phyloP scores from a whole-genome alignment of 2,797 vertebrate species.

The Urocyon cinereoargenteus region DNA sequence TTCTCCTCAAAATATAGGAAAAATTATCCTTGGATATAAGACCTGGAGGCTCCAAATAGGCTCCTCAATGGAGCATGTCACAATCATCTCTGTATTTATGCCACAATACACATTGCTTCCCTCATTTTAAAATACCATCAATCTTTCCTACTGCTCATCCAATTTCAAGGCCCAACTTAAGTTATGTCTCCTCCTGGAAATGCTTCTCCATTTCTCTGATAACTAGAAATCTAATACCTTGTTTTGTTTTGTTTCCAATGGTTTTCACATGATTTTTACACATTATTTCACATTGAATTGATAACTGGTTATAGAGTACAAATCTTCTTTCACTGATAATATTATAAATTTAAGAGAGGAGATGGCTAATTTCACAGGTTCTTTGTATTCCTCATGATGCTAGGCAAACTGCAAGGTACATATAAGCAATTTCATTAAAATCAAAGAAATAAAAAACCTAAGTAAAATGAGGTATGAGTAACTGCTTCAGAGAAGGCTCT shows the following conservation, averaged over 20 bases:
- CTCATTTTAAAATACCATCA: background rate
- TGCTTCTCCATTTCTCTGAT: background rate
- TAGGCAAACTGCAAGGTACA: background rate
- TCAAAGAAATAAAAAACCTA: background rate
- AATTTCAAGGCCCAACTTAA: slow-evolving; percentile 47
- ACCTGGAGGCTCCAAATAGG: background rate
- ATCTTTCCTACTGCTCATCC: background rate
- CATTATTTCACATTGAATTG: slow-evolving; percentile 31
- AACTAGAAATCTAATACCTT: background rate
- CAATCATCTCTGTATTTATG: background rate
- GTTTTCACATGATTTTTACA: background rate
- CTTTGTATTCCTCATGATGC: background rate
- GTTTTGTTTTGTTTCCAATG: slow-evolving; percentile 3
- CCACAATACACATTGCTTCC: background rate
- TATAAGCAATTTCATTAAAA: background rate
- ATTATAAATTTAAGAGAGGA: background rate
- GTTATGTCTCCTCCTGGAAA: background rate
- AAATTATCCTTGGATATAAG: slow-evolving; percentile 12
- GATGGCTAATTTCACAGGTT: background rate
- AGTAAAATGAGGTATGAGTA: background rate
- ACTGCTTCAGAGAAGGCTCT: background rate
- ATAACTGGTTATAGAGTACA: background rate
- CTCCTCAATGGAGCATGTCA: background rate
- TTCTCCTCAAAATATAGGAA: background rate
- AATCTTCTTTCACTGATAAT: background rate